A percentile compares a stretch with the other conserved stretches of the same genome.
These are phyloP conservation scores for Petroica traversi DNA, from an alignment of 2,113 vertebrate genomes.

Conservation along the genomic window DNA sequence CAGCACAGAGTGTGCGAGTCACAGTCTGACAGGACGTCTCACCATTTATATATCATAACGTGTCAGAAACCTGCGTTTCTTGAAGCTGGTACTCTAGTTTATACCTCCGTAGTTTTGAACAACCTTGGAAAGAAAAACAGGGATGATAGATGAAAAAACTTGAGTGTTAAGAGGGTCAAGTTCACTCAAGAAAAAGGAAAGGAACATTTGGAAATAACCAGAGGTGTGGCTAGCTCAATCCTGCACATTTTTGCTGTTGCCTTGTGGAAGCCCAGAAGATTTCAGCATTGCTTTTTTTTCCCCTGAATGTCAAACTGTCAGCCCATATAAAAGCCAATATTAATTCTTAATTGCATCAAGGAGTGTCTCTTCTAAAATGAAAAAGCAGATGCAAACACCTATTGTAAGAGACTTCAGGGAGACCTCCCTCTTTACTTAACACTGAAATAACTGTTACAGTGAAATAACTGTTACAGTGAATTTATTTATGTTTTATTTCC, in stretches of 20 bases:
- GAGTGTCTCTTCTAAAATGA: neutral
- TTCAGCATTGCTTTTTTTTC: neutral
- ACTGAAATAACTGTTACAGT: neutral
- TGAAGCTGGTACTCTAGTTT: neutral
- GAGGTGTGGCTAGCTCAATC: conserved; percentile 24
- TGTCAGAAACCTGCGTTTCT: neutral
- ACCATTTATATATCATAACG: neutral
- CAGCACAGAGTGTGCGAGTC: neutral
- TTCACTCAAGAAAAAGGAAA: neutral
- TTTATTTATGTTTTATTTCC: neutral
- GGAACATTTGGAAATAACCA: neutral
- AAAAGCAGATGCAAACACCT: neutral
- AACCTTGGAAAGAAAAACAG: neutral
- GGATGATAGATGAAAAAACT: neutral
- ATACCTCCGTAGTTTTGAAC: neutral
- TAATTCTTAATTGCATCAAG: neutral
- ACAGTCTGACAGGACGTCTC: neutral
- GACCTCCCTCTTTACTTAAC: neutral
- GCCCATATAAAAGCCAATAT: neutral
- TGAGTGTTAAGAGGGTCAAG: neutral
- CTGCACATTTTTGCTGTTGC: neutral
- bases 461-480: neutral
- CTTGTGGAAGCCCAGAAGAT: neutral
- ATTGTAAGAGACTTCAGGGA: neutral
- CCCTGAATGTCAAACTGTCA: neutral